phyloP scores from a whole-genome alignment of 2,888 invertebrate genomes.

The Hyles lineata region DNA sequence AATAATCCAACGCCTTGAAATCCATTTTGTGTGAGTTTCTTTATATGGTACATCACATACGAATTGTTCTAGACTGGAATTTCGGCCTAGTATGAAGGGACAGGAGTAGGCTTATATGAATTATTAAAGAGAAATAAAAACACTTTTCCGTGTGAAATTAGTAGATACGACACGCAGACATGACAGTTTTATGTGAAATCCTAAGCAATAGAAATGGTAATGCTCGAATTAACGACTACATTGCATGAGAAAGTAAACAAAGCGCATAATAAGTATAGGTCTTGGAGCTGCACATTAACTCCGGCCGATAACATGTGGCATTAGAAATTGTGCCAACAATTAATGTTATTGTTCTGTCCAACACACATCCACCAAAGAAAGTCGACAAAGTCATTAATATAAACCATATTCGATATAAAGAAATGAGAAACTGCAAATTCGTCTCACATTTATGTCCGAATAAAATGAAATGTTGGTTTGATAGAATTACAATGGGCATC shows the following conservation, averaged over 20 bases:
- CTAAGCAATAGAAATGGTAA: constrained; percentile 18
- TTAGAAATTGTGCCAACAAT: constrained; percentile 20
- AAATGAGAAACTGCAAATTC: not conserved
- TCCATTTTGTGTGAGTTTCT: too few relatives aligned
- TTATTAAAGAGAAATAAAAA: too few relatives aligned
- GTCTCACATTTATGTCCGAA: constrained; percentile 13
- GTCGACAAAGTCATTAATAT: constrained; percentile 5
- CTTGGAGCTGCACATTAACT: not conserved
- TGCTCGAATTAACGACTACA: constrained; percentile 32
- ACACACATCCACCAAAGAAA: constrained; percentile 18
- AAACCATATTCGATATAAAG: not conserved
- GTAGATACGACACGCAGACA: not conserved
- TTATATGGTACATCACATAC: too few relatives aligned
- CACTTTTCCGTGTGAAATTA: not conserved
- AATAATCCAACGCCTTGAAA: too few relatives aligned
- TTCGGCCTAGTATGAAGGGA: too few relatives aligned
- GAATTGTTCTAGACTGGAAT: too few relatives aligned
- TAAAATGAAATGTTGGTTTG: constrained; percentile 19
- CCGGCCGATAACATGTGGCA: not conserved
- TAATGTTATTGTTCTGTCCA: constrained; percentile 11
- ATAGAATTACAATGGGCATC: constrained; percentile 19
- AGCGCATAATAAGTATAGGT: constrained; percentile 12
- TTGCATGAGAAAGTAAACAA: constrained; percentile 25
- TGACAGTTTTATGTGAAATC: not conserved
- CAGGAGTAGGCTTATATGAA: too few relatives aligned